Percentiles rank a stretch among this genome's conserved stretches.
phyloP scores from a whole-genome alignment of 2,113 vertebrate species.

The Phaethon lepturus region DNA sequence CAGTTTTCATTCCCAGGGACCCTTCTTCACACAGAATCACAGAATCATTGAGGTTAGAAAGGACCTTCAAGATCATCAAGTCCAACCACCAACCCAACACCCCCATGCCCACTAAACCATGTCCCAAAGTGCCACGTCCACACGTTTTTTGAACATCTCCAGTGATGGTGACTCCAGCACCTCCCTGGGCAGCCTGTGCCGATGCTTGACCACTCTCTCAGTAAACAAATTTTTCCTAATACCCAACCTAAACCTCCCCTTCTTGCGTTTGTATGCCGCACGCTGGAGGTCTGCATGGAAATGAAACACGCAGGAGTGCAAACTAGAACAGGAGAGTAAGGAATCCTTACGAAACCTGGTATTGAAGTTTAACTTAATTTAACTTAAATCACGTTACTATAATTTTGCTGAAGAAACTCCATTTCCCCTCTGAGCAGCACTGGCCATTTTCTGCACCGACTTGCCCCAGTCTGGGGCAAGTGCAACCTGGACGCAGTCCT shows the following conservation, averaged over 20 bases:
- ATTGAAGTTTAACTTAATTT: neutral
- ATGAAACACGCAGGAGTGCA: neutral
- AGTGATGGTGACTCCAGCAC: too few relatives aligned
- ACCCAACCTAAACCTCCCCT: neutral
- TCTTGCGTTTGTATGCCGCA: neutral
- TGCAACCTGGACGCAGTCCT: neutral
- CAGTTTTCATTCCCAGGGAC: neutral
- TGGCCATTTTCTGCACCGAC: neutral
- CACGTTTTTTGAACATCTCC: too few relatives aligned
- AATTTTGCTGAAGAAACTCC: neutral
- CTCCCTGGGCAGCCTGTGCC: too few relatives aligned
- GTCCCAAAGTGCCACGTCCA: too few relatives aligned
- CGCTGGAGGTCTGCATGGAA: neutral
- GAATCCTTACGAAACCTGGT: neutral
- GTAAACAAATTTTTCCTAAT: too few relatives aligned
- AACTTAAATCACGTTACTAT: too few relatives aligned
- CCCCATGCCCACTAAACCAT: too few relatives aligned
- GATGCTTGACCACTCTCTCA: too few relatives aligned
- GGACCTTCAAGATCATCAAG: too few relatives aligned
- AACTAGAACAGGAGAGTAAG: neutral
- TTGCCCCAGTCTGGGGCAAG: neutral
- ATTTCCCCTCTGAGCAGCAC: fast-evolving
- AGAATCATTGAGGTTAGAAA: too few relatives aligned
- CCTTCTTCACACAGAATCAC: neutral
- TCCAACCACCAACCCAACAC: too few relatives aligned